A percentile compares a stretch with the other conserved stretches of the same genome.
These are phyloP conservation scores for Vespertilio murinus DNA, from an alignment of 2,797 vertebrate genomes.

Conservation along the genomic window DNA sequence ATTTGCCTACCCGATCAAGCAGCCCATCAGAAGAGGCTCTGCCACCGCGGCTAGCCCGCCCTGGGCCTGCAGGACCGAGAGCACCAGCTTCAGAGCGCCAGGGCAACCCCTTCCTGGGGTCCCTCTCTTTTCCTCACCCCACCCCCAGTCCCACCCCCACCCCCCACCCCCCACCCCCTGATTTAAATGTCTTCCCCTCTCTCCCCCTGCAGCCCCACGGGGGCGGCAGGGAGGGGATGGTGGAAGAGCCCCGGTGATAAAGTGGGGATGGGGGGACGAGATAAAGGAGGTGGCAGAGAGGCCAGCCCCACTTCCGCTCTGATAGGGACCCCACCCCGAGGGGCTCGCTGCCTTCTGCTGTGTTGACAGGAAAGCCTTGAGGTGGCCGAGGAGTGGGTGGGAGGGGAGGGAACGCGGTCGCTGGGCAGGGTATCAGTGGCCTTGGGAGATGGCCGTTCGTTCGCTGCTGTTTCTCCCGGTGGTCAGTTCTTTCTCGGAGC, in stretches of 20 bases:
- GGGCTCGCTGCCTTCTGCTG: conserved; percentile 17
- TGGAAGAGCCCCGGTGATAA: conserved; percentile 22
- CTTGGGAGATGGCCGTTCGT: neutral
- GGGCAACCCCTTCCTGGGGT: neutral
- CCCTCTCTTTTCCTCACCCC: neutral
- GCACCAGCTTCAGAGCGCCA: neutral
- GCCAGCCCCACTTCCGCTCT: conserved; percentile 57
- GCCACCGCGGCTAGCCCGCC: neutral
- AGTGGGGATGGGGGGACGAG: conserved; percentile 4
- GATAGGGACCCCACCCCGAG: conserved; percentile 71
- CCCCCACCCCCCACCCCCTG: neutral
- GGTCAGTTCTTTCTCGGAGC: neutral
- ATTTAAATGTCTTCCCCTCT: neutral
- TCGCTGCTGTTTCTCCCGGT: neutral
- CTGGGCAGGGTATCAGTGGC: neutral
- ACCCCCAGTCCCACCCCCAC: too few relatives aligned
- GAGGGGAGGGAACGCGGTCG: neutral
- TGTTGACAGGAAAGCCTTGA: conserved; percentile 54
- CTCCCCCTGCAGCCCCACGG: neutral
- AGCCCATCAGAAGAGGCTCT: neutral
- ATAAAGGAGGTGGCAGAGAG: conserved; percentile 51
- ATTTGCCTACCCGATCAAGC: neutral
- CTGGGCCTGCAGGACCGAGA: neutral
- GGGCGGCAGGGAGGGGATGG: neutral
- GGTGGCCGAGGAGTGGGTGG: neutral